phyloP scores from a whole-genome alignment of 64 coral and sea anemone species.

The Actinia equina region DNA sequence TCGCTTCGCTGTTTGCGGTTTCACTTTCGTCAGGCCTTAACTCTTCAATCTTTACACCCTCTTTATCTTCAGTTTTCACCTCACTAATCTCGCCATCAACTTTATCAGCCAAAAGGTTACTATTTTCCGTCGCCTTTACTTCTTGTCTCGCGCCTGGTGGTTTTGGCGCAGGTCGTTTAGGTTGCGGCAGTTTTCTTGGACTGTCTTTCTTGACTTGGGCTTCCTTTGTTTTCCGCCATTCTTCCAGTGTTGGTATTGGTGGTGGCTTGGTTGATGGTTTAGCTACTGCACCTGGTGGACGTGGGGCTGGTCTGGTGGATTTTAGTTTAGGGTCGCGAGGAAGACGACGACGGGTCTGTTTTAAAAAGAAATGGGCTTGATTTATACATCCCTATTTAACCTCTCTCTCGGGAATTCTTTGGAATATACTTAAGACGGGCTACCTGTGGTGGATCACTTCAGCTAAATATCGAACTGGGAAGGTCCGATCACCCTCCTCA shows the following conservation, averaged over 20 bases:
- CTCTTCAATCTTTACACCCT: neutral
- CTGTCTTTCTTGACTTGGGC: neutral
- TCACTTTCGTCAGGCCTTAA: neutral
- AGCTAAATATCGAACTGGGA: neutral
- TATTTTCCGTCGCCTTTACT: neutral
- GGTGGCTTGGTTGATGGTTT: neutral
- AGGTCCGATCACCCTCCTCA: neutral
- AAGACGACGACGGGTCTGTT: slow-evolving; percentile 27
- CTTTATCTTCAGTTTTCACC: neutral
- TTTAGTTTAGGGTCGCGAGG: neutral
- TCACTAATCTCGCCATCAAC: neutral
- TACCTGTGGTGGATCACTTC: neutral
- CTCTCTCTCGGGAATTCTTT: no score
- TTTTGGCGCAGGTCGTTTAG: neutral
- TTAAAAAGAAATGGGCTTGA: neutral
- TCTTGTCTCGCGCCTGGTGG: neutral
- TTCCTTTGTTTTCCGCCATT: slow-evolving; percentile 23
- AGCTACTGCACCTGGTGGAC: neutral
- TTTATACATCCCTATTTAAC: neutral
- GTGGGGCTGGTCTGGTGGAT: neutral
- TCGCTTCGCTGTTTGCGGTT: neutral
- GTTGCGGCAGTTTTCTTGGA: neutral
- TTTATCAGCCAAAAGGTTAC: neutral
- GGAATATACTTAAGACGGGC: neutral
- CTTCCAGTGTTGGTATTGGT: slow-evolving; percentile 44